Conservation (phyloP, 2,888 invertebrate genomes). For the Oithona nana region DNA sequence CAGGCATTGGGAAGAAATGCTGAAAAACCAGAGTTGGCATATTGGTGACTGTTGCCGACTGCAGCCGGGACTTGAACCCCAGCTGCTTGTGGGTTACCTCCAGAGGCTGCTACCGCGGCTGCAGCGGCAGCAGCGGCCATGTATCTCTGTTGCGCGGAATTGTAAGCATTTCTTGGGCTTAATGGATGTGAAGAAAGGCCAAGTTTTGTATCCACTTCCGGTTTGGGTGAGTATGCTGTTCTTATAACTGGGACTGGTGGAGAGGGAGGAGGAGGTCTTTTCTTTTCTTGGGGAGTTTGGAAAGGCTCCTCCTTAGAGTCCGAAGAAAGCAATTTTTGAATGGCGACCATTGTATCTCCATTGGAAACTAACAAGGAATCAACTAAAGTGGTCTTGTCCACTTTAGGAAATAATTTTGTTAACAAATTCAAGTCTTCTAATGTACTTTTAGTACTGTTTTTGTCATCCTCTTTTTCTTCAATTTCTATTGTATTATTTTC, state of each 20-base stretch:
- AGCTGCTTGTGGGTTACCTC: no score
- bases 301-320: neutral
- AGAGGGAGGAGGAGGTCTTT: neutral
- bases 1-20: neutral
- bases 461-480: neutral
- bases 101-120: neutral
- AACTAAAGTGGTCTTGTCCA: neutral
- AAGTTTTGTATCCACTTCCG: no score
- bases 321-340: neutral
- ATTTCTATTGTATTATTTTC: neutral
- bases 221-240: no score
- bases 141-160: neutral
- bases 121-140: neutral
- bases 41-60: no score
- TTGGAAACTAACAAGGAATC: neutral
- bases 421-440: neutral
- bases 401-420: neutral
- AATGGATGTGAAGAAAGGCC: no score
- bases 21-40: neutral
- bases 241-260: no score
- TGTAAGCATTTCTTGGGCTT: no score
- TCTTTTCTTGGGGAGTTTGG: no score
- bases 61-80: no score
- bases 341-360: neutral
- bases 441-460: neutral